Percentiles rank a stretch among this genome's conserved stretches.
Evolutionary conservation across 2,888 invertebrate genomes (phyloP).

Genomic region (Caenorhabditis macrosperma): DNA sequence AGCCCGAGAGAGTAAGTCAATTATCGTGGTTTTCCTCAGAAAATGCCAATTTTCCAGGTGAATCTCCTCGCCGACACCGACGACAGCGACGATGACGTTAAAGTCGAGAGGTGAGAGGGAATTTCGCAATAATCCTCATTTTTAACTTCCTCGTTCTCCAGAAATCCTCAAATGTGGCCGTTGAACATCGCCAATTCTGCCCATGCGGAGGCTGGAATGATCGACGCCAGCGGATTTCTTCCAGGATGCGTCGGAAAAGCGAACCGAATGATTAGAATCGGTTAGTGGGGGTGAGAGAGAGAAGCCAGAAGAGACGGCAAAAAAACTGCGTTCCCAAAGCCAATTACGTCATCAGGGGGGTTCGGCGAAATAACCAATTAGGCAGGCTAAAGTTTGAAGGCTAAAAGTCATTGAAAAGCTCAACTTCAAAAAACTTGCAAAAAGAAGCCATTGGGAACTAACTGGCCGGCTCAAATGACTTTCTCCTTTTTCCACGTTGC

Average conservation of each 20-base stretch:
- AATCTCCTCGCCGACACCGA: constrained; percentile 53
- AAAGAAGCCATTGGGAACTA: too few species aligned
- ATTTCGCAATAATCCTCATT: background rate
- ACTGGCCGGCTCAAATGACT: too few species aligned
- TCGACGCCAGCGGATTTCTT: constrained; percentile 38
- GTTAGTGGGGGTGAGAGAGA: constrained; percentile 13
- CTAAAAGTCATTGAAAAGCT: background rate
- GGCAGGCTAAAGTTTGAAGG: constrained; percentile 2
- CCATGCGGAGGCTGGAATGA: constrained; percentile 48
- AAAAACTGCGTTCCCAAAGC: background rate
- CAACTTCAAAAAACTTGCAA: background rate
- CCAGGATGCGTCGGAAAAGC: constrained; percentile 52
- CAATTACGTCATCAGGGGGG: background rate
- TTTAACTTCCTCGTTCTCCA: constrained; percentile 15
- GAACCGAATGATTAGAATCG: constrained; percentile 52
- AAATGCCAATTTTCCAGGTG: constrained; percentile 42
- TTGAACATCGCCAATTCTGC: constrained; percentile 54
- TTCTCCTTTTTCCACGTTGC: too few species aligned
- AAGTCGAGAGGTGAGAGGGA: constrained; percentile 26
- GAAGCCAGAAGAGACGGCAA: background rate
- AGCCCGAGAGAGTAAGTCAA: constrained; percentile 49
- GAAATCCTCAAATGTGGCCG: constrained; percentile 63
- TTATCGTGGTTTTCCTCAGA: background rate
- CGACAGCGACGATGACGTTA: constrained; percentile 37
- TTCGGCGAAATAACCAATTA: background rate